These are phyloP conservation scores for Pelusios castaneus DNA, from an alignment of 2,113 vertebrate genomes.

Conservation along the genomic window DNA sequence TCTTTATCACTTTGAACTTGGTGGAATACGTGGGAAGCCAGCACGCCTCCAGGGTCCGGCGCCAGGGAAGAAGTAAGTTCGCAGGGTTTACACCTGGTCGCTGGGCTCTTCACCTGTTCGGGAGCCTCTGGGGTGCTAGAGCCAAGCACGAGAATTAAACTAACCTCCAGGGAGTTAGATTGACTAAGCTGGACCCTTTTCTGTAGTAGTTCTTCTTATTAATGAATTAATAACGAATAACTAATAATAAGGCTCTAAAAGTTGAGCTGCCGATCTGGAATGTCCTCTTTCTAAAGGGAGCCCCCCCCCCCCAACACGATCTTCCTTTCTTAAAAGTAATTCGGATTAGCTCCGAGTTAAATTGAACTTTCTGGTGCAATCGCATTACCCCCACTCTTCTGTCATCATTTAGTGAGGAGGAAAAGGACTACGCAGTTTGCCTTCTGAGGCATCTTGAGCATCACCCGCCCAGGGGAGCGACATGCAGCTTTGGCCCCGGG, in stretches of 20 bases:
- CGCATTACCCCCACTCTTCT: not conserved
- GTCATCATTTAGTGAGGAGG: not conserved
- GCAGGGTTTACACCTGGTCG: constrained; percentile 60
- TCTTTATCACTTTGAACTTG: constrained; percentile 97
- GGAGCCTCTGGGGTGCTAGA: too few species aligned
- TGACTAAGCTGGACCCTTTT: not conserved
- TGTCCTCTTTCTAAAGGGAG: too few species aligned
- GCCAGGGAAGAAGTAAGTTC: constrained; percentile 95
- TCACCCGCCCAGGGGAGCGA: not conserved
- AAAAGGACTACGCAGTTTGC: too few species aligned
- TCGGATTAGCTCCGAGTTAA: not conserved
- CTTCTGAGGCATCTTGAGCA: not conserved
- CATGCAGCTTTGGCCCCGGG: not conserved
- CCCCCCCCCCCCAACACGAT: too few species aligned
- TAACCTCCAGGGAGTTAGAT: too few species aligned
- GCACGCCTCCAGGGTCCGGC: constrained; percentile 93
- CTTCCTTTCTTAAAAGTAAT: too few species aligned
- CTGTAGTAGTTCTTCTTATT: too few species aligned
- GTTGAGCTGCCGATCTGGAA: too few species aligned
- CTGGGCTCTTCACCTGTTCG: constrained; percentile 55
- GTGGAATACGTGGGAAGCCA: constrained; percentile 98
- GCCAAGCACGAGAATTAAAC: not conserved
- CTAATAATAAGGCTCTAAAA: too few species aligned
- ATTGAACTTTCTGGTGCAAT: not conserved
- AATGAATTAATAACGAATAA: too few species aligned